Base-by-base conservation (phyloP, 1,140 invertebrate genomes). In the Ostrea denselamellosa region DNA sequence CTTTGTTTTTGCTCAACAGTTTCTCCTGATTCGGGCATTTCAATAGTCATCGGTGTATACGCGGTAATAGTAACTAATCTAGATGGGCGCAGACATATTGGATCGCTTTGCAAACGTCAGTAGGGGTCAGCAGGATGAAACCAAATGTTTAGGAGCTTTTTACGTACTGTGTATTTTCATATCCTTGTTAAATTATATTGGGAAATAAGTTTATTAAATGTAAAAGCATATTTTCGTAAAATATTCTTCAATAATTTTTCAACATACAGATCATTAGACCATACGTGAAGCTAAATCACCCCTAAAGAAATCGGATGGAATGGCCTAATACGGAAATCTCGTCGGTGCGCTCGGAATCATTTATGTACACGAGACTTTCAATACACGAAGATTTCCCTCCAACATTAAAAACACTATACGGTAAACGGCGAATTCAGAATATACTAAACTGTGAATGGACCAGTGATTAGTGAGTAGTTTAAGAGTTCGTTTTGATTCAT, bases 61-160 rank as follows among this genome's bases (percentile, higher is more conserved):
- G 17, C 28, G 19, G 17, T 83, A 83, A 85, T 28, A 53, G 83
- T 9, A 34, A 4, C 68, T 34, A 25, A 8, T 28, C 28, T 81
- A 17, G 71, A 90, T 89, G 90, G 88, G 86, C 86, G 90, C 88
- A 54, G 90, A 87, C 90, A 90, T 90, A 53, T 90, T 90, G 77
- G 71, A 88, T 87, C 89, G 87, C 85, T 62, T 25, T 14, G 19
- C 34, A 12, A 28, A 85, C 87, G 87, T 81, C 22, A 14, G 68
- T 77, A 51, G 25, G 65, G 28, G 54, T n/a, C 56, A 58, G 19
- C 12, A 10, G 22, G 22, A 77, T 77, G 2, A 17, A 2, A 62
- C 10, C 17, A 62, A 5, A 7, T 62, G 5, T 17, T 62, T 0
- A 62, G 1, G 5, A 19, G 1, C 56, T 58, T 62, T 62, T 5